phyloP scores from a whole-genome alignment of 2,113 vertebrate genomes.

The Peromyscus californicus region DNA sequence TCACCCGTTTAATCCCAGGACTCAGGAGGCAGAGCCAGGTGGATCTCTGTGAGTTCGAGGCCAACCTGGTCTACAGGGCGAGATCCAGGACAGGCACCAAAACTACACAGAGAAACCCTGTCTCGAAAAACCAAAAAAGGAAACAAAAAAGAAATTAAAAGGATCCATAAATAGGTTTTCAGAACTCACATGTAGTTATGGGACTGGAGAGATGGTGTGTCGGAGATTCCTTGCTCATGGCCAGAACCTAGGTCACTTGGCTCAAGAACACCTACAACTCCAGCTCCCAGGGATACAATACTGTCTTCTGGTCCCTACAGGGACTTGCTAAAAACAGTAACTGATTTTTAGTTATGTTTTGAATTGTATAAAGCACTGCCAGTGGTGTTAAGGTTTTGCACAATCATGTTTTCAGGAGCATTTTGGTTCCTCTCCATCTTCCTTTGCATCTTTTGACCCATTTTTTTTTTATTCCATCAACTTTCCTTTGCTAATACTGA shows the following conservation, averaged over 20 bases:
- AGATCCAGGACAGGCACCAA: too few species aligned
- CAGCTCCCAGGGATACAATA: too few species aligned
- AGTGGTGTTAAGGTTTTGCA: background rate
- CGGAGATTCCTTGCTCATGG: background rate
- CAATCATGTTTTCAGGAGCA: background rate
- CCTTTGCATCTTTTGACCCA: background rate
- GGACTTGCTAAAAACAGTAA: background rate
- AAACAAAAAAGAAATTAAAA: background rate
- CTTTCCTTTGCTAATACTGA: background rate
- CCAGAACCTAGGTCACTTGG: too few species aligned
- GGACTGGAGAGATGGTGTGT: too few species aligned
- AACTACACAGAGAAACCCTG: too few species aligned
- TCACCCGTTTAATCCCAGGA: too few species aligned
- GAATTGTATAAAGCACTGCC: background rate
- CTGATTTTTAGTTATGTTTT: too few species aligned
- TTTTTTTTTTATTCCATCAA: background rate
- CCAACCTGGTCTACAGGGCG: too few species aligned
- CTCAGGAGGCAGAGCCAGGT: too few species aligned
- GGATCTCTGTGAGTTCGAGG: too few species aligned
- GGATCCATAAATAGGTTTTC: background rate
- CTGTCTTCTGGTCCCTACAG: background rate
- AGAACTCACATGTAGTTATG: background rate
- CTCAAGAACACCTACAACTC: background rate
- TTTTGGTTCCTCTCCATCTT: background rate
- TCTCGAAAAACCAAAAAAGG: too few species aligned